Evolutionary conservation across 2,797 vertebrate species (phyloP).

Genomic region (Naso thynnoides): DNA sequence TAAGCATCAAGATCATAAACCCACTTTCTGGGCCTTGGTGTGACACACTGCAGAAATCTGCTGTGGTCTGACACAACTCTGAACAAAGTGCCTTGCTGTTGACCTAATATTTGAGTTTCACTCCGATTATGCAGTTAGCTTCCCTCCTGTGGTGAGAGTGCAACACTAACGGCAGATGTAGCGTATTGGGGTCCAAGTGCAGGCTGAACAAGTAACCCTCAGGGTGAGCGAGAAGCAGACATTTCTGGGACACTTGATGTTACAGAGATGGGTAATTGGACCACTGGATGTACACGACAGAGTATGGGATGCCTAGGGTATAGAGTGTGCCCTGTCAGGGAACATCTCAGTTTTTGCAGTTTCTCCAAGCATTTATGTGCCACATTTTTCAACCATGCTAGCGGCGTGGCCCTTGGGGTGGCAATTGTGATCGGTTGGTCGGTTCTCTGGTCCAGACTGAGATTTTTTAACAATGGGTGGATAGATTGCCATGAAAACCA

Average conservation of each 20-base stretch:
- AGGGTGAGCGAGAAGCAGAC: constrained; percentile 55
- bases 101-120: constrained; percentile 44
- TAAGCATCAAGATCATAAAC: constrained; percentile 67
- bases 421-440: not conserved
- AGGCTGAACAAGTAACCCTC: constrained; percentile 54
- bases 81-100: constrained; percentile 38
- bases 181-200: constrained; percentile 51
- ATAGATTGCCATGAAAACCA: constrained; percentile 14
- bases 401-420: not conserved
- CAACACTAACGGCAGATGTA: constrained; percentile 55
- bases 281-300: constrained; percentile 59
- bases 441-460: constrained; percentile 4
- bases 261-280: constrained; percentile 74
- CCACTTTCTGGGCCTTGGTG: constrained; percentile 58
- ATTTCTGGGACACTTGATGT: constrained; percentile 77
- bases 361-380: constrained; percentile 54
- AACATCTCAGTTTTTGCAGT: constrained; percentile 60
- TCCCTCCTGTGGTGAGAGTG: constrained; percentile 34
- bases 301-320: constrained; percentile 55
- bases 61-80: constrained; percentile 19
- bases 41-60: constrained; percentile 53
- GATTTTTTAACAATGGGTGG: constrained; percentile 20
- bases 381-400: constrained; percentile 48
- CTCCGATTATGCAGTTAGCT: constrained; percentile 28
- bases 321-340: constrained; percentile 55